Base-by-base conservation (phyloP, 2,113 vertebrate genomes). In the Anas platyrhynchos region DNA sequence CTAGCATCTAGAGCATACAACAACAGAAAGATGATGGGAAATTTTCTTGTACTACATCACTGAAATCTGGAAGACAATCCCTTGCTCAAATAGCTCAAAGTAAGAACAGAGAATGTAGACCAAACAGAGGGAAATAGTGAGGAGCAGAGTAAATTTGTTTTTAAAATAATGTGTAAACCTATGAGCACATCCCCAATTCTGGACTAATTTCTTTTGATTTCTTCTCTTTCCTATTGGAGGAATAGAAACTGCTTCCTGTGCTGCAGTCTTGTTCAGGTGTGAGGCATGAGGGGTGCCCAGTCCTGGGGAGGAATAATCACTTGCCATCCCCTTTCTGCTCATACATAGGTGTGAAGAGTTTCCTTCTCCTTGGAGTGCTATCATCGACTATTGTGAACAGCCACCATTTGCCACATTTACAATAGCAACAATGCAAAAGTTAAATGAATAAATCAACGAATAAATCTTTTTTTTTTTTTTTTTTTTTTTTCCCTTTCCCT, bases 111-210 rank as follows among this genome's bases (percentile, higher is more conserved):
- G 5, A 52, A 23, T 23, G 38, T 4, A 77, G 52, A 71, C 5
- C 23, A 67, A 83, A 43, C n/a, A 20, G 26, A n/a, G 21, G 29
- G 13, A 86, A 26, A 74, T 8, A 11, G 8, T 14, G 21, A 88
- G 55, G 26, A 27, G 32, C 6, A n/a, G 7, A 41, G 7, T 38
- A 52, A 34, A n/a, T 7, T 58, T 56, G 1, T 52, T 76, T 34
- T 52, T 52, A 56, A 62, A 31, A 3, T 3, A n/a, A 31, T 4
- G 11, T 59, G 13, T 20, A 27, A 82, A 74, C 9, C 41, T 16
- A 25, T 0, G 2, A 66, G 22, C 14, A 82, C 6, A 7, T 43
- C 11, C 9, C 16, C 10, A 0, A 8, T 48, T 58, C 55, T 69
- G 34, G 9, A 5, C 21, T 74, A 25, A 14, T 29, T 86, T 84